These are phyloP conservation scores for Drosophila leontia DNA, from an alignment of 1,140 invertebrate species.

Conservation along the genomic window DNA sequence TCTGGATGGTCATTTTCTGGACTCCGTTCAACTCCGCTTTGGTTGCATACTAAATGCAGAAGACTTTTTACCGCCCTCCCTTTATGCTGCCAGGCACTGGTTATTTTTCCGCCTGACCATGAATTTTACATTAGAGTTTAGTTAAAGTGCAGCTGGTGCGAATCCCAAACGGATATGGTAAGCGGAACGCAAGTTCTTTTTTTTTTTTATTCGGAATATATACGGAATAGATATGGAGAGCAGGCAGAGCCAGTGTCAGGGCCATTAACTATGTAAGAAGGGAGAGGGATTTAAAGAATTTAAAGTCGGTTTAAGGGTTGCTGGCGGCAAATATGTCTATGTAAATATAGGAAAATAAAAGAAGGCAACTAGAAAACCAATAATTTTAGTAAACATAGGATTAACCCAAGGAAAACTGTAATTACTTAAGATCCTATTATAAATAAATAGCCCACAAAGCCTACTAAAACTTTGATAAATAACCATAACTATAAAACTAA, in stretches of 20 bases:
- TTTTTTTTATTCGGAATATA: slow-evolving; percentile 23
- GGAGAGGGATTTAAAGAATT: slow-evolving; percentile 28
- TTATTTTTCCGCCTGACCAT: slow-evolving; percentile 61
- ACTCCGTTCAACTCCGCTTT: slow-evolving; percentile 30
- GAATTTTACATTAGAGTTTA: slow-evolving; percentile 82
- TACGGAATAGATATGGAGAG: slow-evolving; percentile 32
- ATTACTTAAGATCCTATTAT: neutral
- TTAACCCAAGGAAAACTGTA: neutral
- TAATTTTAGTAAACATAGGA: slow-evolving; percentile 2
- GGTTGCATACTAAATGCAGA: slow-evolving; percentile 73
- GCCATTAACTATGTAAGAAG: slow-evolving; percentile 54
- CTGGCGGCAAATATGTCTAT: neutral
- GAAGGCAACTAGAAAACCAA: neutral
- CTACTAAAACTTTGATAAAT: neutral
- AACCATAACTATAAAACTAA: slow-evolving; percentile 1
- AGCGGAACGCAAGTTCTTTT: slow-evolving; percentile 36
- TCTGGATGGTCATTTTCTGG: slow-evolving; percentile 64
- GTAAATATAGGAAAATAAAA: neutral
- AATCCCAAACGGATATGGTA: slow-evolving; percentile 42
- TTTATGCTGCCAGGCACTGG: slow-evolving; percentile 13
- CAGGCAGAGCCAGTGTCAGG: slow-evolving; percentile 31
- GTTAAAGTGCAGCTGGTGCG: slow-evolving; percentile 81
- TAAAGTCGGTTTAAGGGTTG: slow-evolving; percentile 33
- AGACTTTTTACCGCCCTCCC: slow-evolving; percentile 31
- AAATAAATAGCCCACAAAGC: neutral